Conservation (phyloP, 2,113 vertebrate genomes). For the Numida meleagris region DNA sequence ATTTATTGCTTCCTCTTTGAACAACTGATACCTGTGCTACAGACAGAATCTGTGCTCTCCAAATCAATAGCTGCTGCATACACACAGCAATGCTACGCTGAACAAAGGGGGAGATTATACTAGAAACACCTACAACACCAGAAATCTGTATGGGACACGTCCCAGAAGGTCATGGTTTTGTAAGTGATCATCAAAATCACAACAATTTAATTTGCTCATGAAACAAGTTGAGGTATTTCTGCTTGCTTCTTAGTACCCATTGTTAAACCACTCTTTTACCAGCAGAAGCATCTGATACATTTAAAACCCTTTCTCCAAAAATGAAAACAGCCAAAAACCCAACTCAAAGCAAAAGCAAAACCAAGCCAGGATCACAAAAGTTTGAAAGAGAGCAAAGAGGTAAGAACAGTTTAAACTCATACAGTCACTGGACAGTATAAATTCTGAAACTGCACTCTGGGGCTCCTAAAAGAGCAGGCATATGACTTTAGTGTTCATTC, state of each 20-base stretch:
- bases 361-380: not conserved
- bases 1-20: not conserved
- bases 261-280: not conserved
- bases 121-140: not conserved
- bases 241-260: not conserved
- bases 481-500: not conserved
- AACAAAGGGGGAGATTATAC: not conserved
- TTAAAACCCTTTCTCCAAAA: not conserved
- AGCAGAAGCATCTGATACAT: not conserved
- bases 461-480: not conserved
- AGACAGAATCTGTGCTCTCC: not conserved
- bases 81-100: rapidly evolving
- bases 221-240: not conserved
- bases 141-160: not conserved
- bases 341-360: not conserved
- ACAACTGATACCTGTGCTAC: not conserved
- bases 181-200: not conserved
- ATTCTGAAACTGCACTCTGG: not conserved
- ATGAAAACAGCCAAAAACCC: not conserved
- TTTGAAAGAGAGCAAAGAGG: rapidly evolving
- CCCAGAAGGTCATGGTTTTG: rapidly evolving
- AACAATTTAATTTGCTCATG: not conserved
- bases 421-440: rapidly evolving
- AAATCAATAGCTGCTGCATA: not conserved
- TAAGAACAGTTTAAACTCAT: not conserved